Base-by-base conservation (phyloP, 1,140 invertebrate species). In the Saccostrea echinata region DNA sequence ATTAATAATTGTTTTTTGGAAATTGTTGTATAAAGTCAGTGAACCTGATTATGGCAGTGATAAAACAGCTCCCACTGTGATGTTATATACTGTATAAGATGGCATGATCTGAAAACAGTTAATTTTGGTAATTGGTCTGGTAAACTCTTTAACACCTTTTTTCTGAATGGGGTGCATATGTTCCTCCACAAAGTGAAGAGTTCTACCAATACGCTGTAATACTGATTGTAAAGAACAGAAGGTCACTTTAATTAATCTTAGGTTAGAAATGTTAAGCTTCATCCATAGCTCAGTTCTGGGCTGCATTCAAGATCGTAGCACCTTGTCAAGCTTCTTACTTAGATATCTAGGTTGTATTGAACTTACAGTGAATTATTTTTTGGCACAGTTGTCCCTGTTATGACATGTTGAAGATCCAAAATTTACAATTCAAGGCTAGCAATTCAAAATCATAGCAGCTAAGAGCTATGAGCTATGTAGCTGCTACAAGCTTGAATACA, bases 191-290 rank as follows among this genome's bases (percentile, higher is more conserved):
- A 43, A 43, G 9, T 43, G 57, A 64, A 64, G 21, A 64, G 16
- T 64, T 64, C 57, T 64, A 64, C 21, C 24, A 24, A 64, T 64
- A 9, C 1, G 9, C 9, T n/a, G n/a, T n/a, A n/a, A n/a, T n/a
- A n/a, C n/a, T n/a, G n/a, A n/a, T 8, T 43, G 43, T 43, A n/a
- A 24, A 24, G 21, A 13, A 71, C 12, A 76, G 68, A 30, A 33
- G 68, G 30, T 76, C 27, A 33, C 13, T 27, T 27, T 12, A 13
- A 33, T 76, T 30, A 76, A 12, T 76, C 27, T 76, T 12, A 30
- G 68, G 68, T 16, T 27, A 76, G 27, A 76, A 76, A 76, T 76
- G 68, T 33, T 76, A 11, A 76, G 27, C 27, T 76, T 30, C 68
- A 76, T 27, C 13, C 27, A 30, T 71, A 11, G 64, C 27, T 33